Conservation (phyloP, 2,113 vertebrate species). For the Phylloscopus trochiloides region DNA sequence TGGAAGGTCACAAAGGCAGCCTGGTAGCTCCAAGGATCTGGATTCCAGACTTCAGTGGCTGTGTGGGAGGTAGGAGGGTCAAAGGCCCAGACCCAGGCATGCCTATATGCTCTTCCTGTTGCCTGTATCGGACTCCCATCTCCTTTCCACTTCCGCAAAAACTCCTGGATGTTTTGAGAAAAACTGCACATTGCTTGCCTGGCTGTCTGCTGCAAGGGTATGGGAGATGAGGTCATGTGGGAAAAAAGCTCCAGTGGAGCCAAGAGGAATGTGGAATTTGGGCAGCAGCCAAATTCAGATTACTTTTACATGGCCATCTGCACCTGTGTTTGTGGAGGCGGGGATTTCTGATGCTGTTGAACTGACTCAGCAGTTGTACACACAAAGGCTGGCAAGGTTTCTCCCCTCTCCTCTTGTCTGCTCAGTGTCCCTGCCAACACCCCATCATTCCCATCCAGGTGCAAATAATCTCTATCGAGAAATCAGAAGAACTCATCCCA, state of each 20-base stretch:
- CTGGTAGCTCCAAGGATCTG: neutral
- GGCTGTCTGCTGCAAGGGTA: neutral
- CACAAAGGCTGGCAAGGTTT: conserved; percentile 51
- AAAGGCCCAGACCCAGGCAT: conserved; percentile 14
- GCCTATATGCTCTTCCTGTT: neutral
- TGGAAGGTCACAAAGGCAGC: neutral
- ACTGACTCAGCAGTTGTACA: conserved; percentile 56
- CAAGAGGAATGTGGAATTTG: conserved; percentile 52
- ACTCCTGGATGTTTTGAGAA: conserved; percentile 42
- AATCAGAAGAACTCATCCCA: conserved; percentile 28
- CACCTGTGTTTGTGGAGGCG: conserved; percentile 49
- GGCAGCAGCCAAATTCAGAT: conserved; percentile 45
- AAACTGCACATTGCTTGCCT: neutral
- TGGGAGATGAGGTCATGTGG: conserved; percentile 61
- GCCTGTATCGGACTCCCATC: neutral
- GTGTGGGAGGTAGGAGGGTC: conserved; percentile 11
- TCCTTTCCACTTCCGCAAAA: conserved; percentile 32
- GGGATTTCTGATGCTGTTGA: neutral
- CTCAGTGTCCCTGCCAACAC: conserved; percentile 13
- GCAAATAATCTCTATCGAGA: conserved; percentile 37
- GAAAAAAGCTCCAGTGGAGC: conserved; percentile 21
- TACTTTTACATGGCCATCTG: conserved; percentile 56
- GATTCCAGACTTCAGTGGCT: neutral
- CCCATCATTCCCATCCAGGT: conserved; percentile 38
- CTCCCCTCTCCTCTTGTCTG: neutral